Conservation (phyloP, 2,888 invertebrate species). For the Calameuta filiformis region DNA sequence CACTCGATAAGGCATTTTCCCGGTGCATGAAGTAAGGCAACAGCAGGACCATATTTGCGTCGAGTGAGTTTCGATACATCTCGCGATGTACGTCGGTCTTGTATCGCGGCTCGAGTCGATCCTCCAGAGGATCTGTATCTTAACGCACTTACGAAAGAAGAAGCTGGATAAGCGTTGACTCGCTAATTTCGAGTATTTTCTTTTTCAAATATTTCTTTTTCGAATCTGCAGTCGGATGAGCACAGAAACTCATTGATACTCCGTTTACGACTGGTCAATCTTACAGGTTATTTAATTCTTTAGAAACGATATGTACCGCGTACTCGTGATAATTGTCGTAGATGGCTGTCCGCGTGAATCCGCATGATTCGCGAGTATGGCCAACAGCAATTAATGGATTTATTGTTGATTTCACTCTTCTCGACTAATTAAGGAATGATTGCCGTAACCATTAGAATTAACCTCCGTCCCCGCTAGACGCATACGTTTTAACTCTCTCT, state of each 20-base stretch:
- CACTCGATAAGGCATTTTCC: constrained; percentile 1
- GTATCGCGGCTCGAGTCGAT: too few relatives aligned
- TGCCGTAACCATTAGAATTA: not conserved
- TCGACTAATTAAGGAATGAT: not conserved
- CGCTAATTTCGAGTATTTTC: too few relatives aligned
- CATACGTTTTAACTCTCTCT: not conserved
- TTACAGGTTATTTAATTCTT: too few relatives aligned
- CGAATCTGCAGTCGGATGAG: too few relatives aligned
- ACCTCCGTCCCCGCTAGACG: not conserved
- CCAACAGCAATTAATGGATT: not conserved
- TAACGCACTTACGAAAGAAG: too few relatives aligned
- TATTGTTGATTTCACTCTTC: not conserved
- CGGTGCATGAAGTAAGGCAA: not conserved
- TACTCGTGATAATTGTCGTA: not conserved
- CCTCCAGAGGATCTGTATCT: not conserved
- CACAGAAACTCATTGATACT: too few relatives aligned
- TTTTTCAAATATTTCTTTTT: too few relatives aligned
- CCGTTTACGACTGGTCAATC: too few relatives aligned
- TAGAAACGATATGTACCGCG: too few relatives aligned
- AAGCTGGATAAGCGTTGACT: too few relatives aligned
- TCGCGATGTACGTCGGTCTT: too few relatives aligned
- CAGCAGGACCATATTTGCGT: not conserved
- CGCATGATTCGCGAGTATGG: not conserved
- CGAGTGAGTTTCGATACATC: not conserved
- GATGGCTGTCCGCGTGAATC: not conserved